phyloP scores from a whole-genome alignment of 2,888 invertebrate species.

The Phaedon cochleariae region DNA sequence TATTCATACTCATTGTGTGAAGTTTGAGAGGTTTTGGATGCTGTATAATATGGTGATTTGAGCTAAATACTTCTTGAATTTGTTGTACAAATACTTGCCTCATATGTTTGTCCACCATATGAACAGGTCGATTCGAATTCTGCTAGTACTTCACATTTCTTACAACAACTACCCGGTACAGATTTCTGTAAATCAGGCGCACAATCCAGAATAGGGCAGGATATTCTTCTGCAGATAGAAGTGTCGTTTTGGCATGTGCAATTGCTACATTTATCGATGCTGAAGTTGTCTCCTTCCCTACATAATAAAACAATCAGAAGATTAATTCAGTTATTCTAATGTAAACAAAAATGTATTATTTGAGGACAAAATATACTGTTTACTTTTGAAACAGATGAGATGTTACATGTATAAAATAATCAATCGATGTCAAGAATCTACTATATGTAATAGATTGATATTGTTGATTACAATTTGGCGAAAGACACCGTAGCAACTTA shows the following conservation, averaged over 20 bases:
- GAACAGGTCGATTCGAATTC: conserved; percentile 74
- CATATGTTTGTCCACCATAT: conserved; percentile 71
- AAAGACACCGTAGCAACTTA: too few species aligned
- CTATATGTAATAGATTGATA: too few species aligned
- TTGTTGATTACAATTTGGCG: too few species aligned
- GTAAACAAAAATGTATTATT: too few species aligned
- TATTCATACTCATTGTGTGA: too few species aligned
- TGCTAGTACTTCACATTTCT: conserved; percentile 76
- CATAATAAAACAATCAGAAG: not conserved
- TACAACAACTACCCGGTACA: conserved; percentile 77
- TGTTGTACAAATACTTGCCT: conserved; percentile 64
- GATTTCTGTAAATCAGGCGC: conserved; percentile 75
- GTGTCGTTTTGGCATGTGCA: conserved; percentile 86
- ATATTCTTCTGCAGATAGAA: conserved; percentile 78
- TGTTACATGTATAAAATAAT: too few species aligned
- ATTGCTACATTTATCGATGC: conserved; percentile 78
- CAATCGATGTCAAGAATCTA: too few species aligned
- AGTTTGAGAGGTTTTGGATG: too few species aligned
- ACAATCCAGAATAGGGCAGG: conserved; percentile 92
- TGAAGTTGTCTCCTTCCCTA: conserved; percentile 48
- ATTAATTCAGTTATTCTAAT: not conserved
- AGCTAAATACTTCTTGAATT: not conserved
- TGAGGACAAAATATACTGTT: too few species aligned
- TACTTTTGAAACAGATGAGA: too few species aligned
- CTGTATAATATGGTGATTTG: too few species aligned